phyloP scores from a whole-genome alignment of 1,140 invertebrate species.

The Sinella curviseta region DNA sequence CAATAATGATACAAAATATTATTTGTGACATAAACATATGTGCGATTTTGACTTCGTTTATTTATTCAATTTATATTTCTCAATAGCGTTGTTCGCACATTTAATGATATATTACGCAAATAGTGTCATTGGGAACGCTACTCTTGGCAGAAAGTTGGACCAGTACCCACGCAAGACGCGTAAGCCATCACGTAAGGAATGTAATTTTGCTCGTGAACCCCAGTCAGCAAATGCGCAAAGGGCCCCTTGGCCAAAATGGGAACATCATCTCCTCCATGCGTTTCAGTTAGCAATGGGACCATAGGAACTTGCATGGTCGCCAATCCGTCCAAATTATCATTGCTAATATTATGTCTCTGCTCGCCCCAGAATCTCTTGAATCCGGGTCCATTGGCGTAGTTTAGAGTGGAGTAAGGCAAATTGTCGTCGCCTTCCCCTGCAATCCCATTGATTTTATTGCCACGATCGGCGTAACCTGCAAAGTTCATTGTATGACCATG shows the following conservation, averaged over 20 bases:
- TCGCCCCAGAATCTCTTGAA: slow-evolving; percentile 51
- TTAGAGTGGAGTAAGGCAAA: slow-evolving; percentile 74
- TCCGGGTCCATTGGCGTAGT: slow-evolving; percentile 72
- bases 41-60: too few relatives aligned
- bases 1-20: too few relatives aligned
- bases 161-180: not conserved
- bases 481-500: slow-evolving; percentile 71
- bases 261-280: slow-evolving; percentile 71
- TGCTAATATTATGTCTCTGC: slow-evolving; percentile 53
- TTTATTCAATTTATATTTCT: too few relatives aligned
- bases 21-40: too few relatives aligned
- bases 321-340: slow-evolving; percentile 33
- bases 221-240: too few relatives aligned
- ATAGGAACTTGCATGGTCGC: slow-evolving; percentile 55
- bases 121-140: too few relatives aligned
- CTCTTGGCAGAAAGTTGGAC: not conserved
- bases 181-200: too few relatives aligned
- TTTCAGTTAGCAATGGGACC: slow-evolving; percentile 61
- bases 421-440: slow-evolving; percentile 56
- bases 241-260: slow-evolving; percentile 65
- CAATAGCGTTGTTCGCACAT: too few relatives aligned
- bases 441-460: slow-evolving; percentile 67
- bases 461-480: slow-evolving; percentile 68
- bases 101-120: too few relatives aligned
- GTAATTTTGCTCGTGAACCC: too few relatives aligned